These are phyloP conservation scores for Microtus oregoni DNA, from an alignment of 2,113 vertebrate genomes.

Conservation along the genomic window DNA sequence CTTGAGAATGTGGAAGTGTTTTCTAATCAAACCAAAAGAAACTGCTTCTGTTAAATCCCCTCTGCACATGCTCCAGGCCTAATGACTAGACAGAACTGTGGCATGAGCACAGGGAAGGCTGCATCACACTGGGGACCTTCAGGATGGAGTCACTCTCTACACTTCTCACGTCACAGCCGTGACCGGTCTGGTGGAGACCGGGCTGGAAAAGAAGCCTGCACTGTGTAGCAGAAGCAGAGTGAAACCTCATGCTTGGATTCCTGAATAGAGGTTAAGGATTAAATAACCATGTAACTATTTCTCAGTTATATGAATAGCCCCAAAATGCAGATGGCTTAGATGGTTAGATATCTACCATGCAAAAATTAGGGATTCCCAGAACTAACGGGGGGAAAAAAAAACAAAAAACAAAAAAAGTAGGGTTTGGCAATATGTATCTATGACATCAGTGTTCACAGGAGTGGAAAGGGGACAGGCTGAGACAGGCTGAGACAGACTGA, in stretches of 20 bases:
- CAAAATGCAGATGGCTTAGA: background rate
- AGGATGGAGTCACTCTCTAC: background rate
- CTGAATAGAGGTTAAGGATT: background rate
- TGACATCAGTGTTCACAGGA: background rate
- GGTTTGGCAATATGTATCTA: background rate
- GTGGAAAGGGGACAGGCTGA: background rate
- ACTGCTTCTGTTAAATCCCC: background rate
- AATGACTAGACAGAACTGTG: background rate
- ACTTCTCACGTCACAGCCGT: accelerated
- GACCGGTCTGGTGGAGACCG: background rate
- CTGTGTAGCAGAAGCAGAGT: no score
- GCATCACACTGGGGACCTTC: background rate
- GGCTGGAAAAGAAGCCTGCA: background rate
- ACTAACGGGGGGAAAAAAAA: no score
- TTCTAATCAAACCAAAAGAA: background rate
- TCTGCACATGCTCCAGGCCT: background rate
- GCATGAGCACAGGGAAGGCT: background rate
- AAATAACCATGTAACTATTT: background rate
- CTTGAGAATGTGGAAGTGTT: background rate
- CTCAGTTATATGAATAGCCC: background rate
- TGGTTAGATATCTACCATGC: background rate
- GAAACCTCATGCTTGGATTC: background rate
- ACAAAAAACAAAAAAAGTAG: background rate
- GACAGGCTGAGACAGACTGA: background rate
- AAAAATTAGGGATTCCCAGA: background rate